These are phyloP conservation scores for Osmerus eperlanus DNA, from an alignment of 2,113 vertebrate species.

Conservation along the genomic window DNA sequence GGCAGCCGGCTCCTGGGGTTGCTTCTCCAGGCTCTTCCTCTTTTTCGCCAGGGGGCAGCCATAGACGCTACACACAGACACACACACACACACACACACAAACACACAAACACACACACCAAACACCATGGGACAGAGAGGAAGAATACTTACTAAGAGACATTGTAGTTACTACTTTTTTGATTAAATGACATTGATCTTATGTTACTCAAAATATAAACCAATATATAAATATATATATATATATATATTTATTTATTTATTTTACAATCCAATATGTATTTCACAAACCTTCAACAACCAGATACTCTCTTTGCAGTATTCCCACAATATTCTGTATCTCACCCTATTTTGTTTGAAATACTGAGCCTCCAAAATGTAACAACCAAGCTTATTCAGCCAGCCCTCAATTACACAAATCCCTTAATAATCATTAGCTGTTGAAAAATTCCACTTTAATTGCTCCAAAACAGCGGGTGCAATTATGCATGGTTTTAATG, in stretches of 20 bases:
- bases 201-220: no score
- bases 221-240: no score
- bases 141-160: no score
- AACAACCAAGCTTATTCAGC: conserved; percentile 56
- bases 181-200: background rate
- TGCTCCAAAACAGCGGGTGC: conserved; percentile 61
- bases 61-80: conserved; percentile 79
- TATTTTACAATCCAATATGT: no score
- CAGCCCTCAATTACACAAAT: conserved; percentile 67
- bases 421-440: conserved; percentile 67
- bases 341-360: conserved; percentile 27
- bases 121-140: background rate
- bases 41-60: conserved; percentile 98
- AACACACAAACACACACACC: background rate
- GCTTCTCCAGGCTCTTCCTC: conserved; percentile 92
- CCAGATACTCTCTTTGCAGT: conserved; percentile 14
- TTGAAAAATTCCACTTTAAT: conserved; percentile 65
- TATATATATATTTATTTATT: no score
- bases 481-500: conserved; percentile 64
- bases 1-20: conserved; percentile 85
- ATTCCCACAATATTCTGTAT: conserved; percentile 20
- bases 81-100: conserved; percentile 10
- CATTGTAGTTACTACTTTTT: no score
- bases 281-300: no score
- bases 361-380: conserved; percentile 32